Percentiles rank a stretch among this genome's conserved stretches.
These are phyloP conservation scores for Spilogale gracilis DNA, from an alignment of 2,113 vertebrate species.

Conservation along the genomic window DNA sequence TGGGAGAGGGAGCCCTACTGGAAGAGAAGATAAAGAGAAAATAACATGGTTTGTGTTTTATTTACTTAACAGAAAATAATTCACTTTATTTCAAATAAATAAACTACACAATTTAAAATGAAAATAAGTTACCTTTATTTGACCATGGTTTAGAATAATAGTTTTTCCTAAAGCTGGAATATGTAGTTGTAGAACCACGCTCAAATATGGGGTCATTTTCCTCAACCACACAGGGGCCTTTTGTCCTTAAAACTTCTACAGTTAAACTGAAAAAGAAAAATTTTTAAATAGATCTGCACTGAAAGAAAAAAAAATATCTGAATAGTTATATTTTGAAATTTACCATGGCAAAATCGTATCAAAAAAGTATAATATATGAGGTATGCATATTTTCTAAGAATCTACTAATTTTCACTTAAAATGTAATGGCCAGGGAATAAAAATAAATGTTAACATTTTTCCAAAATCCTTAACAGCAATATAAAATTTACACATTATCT, in stretches of 20 bases:
- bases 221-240: conserved; percentile 93
- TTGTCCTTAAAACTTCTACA: conserved; percentile 95
- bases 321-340: conserved; percentile 49
- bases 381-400: conserved; percentile 19
- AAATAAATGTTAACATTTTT: conserved; percentile 46
- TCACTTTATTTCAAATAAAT: conserved; percentile 45
- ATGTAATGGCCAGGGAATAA: neutral
- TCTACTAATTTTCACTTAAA: conserved; percentile 37
- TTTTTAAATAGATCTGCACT: conserved; percentile 61
- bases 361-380: conserved; percentile 51
- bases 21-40: neutral
- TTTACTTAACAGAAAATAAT: conserved; percentile 48
- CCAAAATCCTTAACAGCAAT: neutral
- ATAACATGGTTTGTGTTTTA: neutral
- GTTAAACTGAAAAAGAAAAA: conserved; percentile 92
- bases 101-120: conserved; percentile 52
- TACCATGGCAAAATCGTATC: neutral
- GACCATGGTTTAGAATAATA: conserved; percentile 97
- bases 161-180: conserved; percentile 96
- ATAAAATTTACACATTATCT: conserved; percentile 47
- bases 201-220: conserved; percentile 98
- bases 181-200: conserved; percentile 97
- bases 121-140: conserved; percentile 90
- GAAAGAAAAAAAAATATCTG: conserved; percentile 43
- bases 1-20: neutral